Evolutionary conservation across 1,140 invertebrate species (phyloP).

Genomic region (Diachasma alloeum): DNA sequence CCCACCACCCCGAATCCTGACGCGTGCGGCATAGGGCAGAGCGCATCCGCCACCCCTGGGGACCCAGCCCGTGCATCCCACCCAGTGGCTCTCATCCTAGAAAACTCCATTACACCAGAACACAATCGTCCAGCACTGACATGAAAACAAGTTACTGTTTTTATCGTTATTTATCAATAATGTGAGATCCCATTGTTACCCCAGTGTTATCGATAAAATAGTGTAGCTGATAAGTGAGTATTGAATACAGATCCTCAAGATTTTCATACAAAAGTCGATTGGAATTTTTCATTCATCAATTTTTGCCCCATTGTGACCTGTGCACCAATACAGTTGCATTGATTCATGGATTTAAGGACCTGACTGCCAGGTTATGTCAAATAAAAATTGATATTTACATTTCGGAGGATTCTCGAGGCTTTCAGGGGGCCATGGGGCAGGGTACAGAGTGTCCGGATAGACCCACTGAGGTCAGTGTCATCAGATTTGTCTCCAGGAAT

Average conservation of each 20-base stretch:
- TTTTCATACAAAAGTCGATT: not conserved
- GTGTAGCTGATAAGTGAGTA: not conserved
- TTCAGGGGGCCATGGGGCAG: slow-evolving; percentile 56
- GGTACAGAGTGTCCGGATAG: slow-evolving; percentile 60
- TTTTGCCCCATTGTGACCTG: not conserved
- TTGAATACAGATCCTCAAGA: not conserved
- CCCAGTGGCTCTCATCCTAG: not conserved
- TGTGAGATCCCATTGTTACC: not conserved
- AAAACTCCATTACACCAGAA: not conserved
- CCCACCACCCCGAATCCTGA: not conserved
- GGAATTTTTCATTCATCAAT: not conserved
- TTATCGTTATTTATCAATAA: not conserved
- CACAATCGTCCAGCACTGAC: not conserved
- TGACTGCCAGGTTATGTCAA: not conserved
- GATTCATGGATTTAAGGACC: not conserved
- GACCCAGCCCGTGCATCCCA: not conserved
- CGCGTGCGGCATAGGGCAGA: not conserved
- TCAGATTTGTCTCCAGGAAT: slow-evolving; percentile 62
- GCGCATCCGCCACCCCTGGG: not conserved
- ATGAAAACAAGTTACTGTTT: not conserved
- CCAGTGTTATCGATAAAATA: not conserved
- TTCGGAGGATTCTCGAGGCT: not conserved
- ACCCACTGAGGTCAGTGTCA: slow-evolving; percentile 62
- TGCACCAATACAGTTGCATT: not conserved
- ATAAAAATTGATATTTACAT: not conserved